Percentiles rank a stretch among this genome's conserved stretches.
Evolutionary conservation across 2,797 vertebrate genomes (phyloP).

Genomic region (Cossypha caffra): DNA sequence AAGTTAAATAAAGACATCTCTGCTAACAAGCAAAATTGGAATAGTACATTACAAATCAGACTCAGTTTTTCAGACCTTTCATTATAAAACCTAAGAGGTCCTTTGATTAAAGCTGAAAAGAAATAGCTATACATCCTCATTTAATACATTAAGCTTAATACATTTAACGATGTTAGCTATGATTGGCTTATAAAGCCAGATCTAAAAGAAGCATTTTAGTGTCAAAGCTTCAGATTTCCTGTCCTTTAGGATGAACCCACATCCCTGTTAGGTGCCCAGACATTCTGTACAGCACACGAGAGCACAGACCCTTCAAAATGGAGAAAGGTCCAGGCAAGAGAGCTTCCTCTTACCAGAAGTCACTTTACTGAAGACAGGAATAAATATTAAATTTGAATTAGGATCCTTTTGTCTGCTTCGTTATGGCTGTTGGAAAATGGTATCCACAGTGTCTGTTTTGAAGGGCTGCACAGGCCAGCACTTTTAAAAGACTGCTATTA

Average conservation of each 20-base stretch:
- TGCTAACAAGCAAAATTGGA: conserved; percentile 33
- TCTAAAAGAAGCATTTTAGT: not conserved
- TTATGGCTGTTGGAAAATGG: not conserved
- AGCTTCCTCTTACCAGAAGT: not conserved
- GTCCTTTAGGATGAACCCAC: not conserved
- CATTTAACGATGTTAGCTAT: not conserved
- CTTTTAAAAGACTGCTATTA: not conserved
- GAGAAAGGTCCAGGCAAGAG: not conserved
- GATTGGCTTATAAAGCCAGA: not conserved
- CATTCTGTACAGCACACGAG: not conserved
- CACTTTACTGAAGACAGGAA: not conserved
- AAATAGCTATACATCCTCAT: not conserved
- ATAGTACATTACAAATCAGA: conserved; percentile 14
- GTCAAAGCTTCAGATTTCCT: not conserved
- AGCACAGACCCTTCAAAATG: not conserved
- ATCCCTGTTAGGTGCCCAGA: not conserved
- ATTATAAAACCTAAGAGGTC: not conserved
- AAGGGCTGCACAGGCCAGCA: not conserved
- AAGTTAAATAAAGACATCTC: conserved; percentile 43
- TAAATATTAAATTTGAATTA: not conserved
- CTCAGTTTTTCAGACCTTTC: not conserved
- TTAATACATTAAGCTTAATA: not conserved
- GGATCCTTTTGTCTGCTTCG: not conserved
- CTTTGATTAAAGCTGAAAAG: not conserved
- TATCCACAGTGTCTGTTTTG: not conserved